Evolutionary conservation across 2,113 vertebrate species (phyloP).

Genomic region (Centropus bengalensis): DNA sequence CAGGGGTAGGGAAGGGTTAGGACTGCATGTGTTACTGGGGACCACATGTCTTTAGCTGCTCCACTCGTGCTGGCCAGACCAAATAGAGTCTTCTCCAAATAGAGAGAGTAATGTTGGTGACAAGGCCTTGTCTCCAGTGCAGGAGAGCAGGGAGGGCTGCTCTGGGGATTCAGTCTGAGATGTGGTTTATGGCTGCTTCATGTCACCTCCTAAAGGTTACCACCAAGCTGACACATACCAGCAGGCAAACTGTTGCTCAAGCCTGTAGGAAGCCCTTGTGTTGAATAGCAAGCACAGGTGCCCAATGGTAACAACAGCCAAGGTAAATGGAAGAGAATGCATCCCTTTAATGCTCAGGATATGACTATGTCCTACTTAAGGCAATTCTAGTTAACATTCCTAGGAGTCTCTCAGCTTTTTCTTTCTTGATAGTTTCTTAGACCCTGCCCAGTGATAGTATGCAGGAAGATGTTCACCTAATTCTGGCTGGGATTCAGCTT

Average conservation of each 20-base stretch:
- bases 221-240: rapidly evolving
- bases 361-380: not conserved
- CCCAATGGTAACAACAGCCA: not conserved
- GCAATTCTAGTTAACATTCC: not conserved
- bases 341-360: rapidly evolving
- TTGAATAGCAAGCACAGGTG: not conserved
- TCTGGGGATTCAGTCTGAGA: not conserved
- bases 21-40: not conserved
- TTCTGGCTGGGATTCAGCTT: not conserved
- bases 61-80: not conserved
- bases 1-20: not conserved
- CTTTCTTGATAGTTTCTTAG: not conserved
- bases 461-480: not conserved
- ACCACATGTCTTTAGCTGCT: not conserved
- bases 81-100: not conserved
- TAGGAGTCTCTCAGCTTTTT: not conserved
- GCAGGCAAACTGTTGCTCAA: not conserved
- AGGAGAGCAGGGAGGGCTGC: not conserved
- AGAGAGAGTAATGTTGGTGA: not conserved
- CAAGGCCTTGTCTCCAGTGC: not conserved
- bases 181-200: not conserved
- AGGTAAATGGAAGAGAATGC: not conserved
- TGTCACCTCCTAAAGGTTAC: not conserved
- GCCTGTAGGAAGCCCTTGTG: not conserved
- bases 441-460: not conserved